A percentile compares a stretch with the other conserved stretches of the same genome.
phyloP scores from a whole-genome alignment of 2,113 vertebrate genomes.

The Pantherophis guttatus region DNA sequence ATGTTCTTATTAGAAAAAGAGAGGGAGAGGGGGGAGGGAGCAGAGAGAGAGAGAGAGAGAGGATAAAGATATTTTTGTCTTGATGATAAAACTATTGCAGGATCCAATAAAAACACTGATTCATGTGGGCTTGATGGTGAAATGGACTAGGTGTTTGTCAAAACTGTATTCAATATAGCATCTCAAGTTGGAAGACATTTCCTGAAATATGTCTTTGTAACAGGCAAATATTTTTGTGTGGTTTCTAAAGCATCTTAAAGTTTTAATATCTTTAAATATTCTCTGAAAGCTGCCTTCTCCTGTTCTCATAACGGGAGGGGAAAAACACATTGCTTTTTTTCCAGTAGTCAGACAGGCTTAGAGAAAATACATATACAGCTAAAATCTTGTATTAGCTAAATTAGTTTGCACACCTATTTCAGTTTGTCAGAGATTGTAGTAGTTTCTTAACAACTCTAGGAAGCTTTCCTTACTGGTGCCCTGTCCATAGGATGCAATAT shows the following conservation, averaged over 20 bases:
- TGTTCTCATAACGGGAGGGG: neutral
- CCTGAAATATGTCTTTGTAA: conserved; percentile 2
- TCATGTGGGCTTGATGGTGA: neutral
- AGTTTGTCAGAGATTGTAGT: neutral
- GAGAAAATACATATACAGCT: neutral
- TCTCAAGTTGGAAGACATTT: neutral
- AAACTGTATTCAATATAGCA: neutral
- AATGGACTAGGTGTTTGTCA: neutral
- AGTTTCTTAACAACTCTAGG: neutral
- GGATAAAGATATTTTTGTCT: neutral
- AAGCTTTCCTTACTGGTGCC: neutral
- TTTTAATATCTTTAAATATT: neutral
- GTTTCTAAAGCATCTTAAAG: neutral
- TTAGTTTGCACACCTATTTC: neutral
- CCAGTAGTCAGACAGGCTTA: neutral
- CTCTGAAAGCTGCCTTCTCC: neutral
- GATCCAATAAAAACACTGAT: neutral
- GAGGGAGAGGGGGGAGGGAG: neutral
- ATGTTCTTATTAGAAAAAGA: neutral
- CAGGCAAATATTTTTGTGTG: neutral
- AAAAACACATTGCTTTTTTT: neutral
- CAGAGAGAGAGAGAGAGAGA: neutral
- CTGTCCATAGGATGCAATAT: neutral
- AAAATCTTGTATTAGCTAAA: neutral
- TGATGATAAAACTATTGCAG: conserved; percentile 22